A percentile compares a stretch with the other conserved stretches of the same genome.
Conservation (phyloP, 1,140 invertebrate genomes). For the Drosophila oshimai region DNA sequence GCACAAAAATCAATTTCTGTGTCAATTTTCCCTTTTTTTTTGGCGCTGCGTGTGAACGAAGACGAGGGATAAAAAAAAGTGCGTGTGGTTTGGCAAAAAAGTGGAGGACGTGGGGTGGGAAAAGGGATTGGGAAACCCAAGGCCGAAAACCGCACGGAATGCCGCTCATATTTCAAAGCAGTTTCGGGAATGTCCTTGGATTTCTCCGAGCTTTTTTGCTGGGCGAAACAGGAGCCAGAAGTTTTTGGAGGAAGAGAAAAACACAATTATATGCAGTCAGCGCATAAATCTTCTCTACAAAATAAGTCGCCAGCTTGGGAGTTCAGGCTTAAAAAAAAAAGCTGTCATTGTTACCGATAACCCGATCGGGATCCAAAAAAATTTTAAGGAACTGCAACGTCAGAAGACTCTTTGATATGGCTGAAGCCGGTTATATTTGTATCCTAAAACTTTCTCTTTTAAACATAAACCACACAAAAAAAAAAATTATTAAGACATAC, state of each 20-base stretch:
- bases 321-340: background rate
- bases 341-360: conserved; percentile 10
- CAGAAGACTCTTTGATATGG: background rate
- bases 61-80: conserved; percentile 18
- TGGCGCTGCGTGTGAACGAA: conserved; percentile 37
- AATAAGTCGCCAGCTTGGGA: conserved; percentile 20
- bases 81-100: conserved; percentile 13
- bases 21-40: conserved; percentile 54
- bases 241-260: background rate
- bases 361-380: background rate
- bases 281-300: conserved; percentile 23
- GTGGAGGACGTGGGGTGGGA: background rate
- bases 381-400: background rate
- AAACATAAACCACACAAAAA: no score
- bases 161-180: conserved; percentile 64
- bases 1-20: conserved; percentile 75
- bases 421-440: background rate
- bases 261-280: conserved; percentile 42
- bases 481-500: no score
- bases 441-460: no score
- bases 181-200: conserved; percentile 50
- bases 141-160: conserved; percentile 53
- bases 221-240: background rate
- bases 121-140: background rate
- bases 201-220: conserved; percentile 8